Evolutionary conservation across 2,888 invertebrate species (phyloP), one percentile per base, ranked within the genome.

Genomic region (Ferdinandea cuprea): DNA sequence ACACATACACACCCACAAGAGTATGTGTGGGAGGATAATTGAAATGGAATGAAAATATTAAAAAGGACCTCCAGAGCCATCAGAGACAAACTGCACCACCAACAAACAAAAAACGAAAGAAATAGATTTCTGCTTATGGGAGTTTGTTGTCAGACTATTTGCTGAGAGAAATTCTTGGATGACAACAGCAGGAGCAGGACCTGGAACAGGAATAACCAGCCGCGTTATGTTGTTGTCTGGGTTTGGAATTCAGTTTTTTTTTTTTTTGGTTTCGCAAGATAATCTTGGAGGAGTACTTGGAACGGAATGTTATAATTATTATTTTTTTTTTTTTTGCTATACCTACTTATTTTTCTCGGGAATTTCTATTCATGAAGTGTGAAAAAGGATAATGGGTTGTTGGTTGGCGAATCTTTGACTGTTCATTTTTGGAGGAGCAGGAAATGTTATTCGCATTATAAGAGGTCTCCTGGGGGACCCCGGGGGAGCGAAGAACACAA

Each of bases 11-110:
- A 19, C 42, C 13, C 28, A 58, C 19, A 71, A 32, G 50, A 37
- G 21, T 32, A 32, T 44, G 13, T 44, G 35, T 28, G 17, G 15
- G 46, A 37, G n/a, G n/a, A 66, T 66, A 66, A 66, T 66, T 66
- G 66, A 65, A 65, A 50, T 65, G 48, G n/a, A 65, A 65, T 65
- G 63, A 66, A 52, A 66, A 66, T 66, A 52, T 66, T 30, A 52
- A 66, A 52, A 42, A 68, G 71, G 40, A 59, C 48, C 48, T 48
- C 50, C 50, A 15, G 25, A 79, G 59, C 11, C 48, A 73, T 48
- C 65, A 17, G 25, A 19, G 30, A 21, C 9, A 11, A 28, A 37
- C 2, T 9, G n/a, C 19, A n/a, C 40, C 56, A 30, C 15, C 13
- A 30, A 19, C 17, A 25, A 19, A 32, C 37, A 65, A 50, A 9